Base-by-base conservation (phyloP, 2,888 invertebrate species). In the Rhorus exstirpatorius region DNA sequence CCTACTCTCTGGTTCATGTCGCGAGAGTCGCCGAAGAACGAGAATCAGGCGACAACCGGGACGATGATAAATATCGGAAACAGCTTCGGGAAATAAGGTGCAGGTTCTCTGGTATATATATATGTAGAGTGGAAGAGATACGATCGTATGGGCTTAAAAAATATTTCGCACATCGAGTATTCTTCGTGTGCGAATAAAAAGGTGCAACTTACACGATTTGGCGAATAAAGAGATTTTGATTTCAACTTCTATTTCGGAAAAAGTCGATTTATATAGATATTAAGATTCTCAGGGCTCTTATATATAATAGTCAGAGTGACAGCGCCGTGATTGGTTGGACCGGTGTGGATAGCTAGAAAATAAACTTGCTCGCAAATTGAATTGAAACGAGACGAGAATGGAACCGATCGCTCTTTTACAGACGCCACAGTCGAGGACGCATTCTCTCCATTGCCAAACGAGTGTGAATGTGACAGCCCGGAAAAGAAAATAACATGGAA, bases 1-100 rank as follows among this genome's bases (percentile, higher is more conserved):
- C 21, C 3, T 53, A 21, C 31, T 26, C 26, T 19, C 2, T 26
- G 55, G 21, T 26, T 10, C 35, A 35, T 61, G 24, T 17, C 65
- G 24, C 35, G 21, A 67, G 26, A 51, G 67, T 26, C 41, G 53
- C 44, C 49, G 24, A 67, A 51, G 67, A 72, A 46, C 31, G 51
- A 41, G 63, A 63, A 60, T 76, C 51, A 51, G 51, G 55, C 68
- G 75, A 60, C 58, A 31, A 60, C 31, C 31, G 44, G 53, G 58
- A 44, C 14, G 44, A 65, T 46, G 71, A 77, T 77, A 72, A 81
- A 72, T 67, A 76, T 81, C 60, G 76, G 44, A 67, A 80, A 71
- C 17, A 55, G 67, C 65, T 79, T 81, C 44, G 71, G 19, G 24
- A 60, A 77, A 67, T 19, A n/a, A 35, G 21, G 44, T 51, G n/a